phyloP scores from a whole-genome alignment of 1,140 invertebrate species.

The Zaprionus inermis region DNA sequence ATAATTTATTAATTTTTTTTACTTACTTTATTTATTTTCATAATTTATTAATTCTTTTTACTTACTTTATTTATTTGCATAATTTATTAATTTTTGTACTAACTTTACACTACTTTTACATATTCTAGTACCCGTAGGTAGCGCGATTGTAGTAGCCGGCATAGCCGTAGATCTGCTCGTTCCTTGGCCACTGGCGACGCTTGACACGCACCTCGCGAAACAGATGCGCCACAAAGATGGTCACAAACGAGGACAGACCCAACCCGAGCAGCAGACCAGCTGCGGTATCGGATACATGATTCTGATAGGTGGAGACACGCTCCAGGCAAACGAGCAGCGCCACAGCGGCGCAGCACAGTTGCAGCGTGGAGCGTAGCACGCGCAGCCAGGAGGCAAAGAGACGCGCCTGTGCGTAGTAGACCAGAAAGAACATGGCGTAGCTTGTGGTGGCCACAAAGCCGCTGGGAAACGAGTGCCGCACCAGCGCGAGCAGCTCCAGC shows the following conservation, averaged over 20 bases:
- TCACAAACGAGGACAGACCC: conserved; percentile 47
- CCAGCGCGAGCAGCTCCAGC: conserved; percentile 49
- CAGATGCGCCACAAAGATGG: conserved; percentile 57
- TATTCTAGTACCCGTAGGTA: conserved; percentile 60
- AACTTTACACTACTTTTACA: neutral
- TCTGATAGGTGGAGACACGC: conserved; percentile 64
- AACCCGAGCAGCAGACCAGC: conserved; percentile 57
- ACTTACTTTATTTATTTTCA: no score
- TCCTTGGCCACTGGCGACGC: conserved; percentile 67
- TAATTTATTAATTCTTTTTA: conserved; percentile 13
- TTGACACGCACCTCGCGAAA: conserved; percentile 64
- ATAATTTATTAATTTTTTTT: conserved; percentile 10
- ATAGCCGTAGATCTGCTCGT: conserved; percentile 75
- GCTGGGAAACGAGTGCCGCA: conserved; percentile 77
- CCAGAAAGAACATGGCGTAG: conserved; percentile 73
- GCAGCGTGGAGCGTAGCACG: conserved; percentile 56
- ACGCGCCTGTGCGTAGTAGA: conserved; percentile 70
- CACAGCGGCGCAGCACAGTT: conserved; percentile 49
- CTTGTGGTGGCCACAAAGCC: conserved; percentile 57
- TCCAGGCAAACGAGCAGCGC: conserved; percentile 60
- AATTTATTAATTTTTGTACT: neutral
- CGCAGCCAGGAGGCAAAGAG: conserved; percentile 58
- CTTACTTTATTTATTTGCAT: neutral
- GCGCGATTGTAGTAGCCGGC: conserved; percentile 68
- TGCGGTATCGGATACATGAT: conserved; percentile 64